Evolutionary conservation across 2,888 invertebrate genomes (phyloP).

Genomic region (Mylabris sibirica): DNA sequence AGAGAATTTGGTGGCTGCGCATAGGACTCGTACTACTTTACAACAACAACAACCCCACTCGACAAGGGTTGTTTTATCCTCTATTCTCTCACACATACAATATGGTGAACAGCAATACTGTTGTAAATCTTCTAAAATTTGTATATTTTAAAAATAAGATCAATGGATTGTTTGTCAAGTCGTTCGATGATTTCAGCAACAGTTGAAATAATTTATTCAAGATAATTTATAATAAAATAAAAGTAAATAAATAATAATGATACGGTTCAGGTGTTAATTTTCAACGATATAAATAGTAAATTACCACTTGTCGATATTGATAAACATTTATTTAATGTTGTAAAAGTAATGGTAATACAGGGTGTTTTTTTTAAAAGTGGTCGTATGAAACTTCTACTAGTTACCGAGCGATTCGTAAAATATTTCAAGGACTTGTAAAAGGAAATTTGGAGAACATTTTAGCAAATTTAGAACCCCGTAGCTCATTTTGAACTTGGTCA

Average conservation of each 20-base stretch:
- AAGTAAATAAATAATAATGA: neutral
- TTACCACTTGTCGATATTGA: too few species aligned
- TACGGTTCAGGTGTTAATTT: neutral
- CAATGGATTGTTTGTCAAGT: slow-evolving; percentile 3
- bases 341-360: too few species aligned
- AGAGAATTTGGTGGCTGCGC: slow-evolving; percentile 21
- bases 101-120: neutral
- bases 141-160: slow-evolving; percentile 4
- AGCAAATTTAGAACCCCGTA: too few species aligned
- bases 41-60: slow-evolving; percentile 4
- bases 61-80: slow-evolving; percentile 1
- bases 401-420: too few species aligned
- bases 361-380: too few species aligned
- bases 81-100: too few species aligned
- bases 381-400: too few species aligned
- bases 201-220: too few species aligned
- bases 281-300: neutral
- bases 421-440: too few species aligned
- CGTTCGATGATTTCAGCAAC: neutral
- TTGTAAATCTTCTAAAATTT: slow-evolving; percentile 24
- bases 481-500: too few species aligned
- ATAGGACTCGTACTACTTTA: neutral
- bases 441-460: too few species aligned
- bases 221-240: neutral
- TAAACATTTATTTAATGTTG: neutral